Conservation (phyloP, 2,797 vertebrate genomes). For the Esox masquinongy region DNA sequence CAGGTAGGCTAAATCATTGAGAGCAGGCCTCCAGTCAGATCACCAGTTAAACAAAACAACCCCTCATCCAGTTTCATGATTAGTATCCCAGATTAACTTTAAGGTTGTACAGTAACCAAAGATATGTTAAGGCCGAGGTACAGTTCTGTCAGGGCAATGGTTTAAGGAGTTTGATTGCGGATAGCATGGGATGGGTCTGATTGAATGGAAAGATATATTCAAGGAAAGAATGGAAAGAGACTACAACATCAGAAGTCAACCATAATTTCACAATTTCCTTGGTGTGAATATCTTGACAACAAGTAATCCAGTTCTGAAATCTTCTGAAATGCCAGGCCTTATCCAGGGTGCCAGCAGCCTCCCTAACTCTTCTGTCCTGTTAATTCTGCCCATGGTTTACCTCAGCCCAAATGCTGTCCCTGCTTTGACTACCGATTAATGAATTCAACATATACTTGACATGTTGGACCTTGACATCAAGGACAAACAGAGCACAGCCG, state of each 20-base stretch:
- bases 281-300: too few relatives aligned
- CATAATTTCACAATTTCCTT: not conserved
- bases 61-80: not conserved
- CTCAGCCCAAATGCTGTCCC: slow-evolving; percentile 8
- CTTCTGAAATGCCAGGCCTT: too few relatives aligned
- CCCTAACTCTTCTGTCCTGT: not conserved
- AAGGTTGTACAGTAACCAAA: slow-evolving; percentile 9
- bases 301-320: too few relatives aligned
- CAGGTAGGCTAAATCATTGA: slow-evolving; percentile 8
- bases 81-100: not conserved
- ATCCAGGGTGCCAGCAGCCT: not conserved
- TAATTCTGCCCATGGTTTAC: not conserved
- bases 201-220: not conserved
- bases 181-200: not conserved
- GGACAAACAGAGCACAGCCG: slow-evolving; percentile 40
- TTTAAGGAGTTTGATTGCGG: not conserved
- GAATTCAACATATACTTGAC: slow-evolving; percentile 30
- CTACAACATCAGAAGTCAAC: not conserved
- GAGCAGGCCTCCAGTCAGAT: not conserved
- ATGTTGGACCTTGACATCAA: slow-evolving; percentile 51
- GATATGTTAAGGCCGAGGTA: not conserved
- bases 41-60: slow-evolving; percentile 2
- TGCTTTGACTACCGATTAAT: slow-evolving; percentile 31
- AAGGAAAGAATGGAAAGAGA: not conserved
- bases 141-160: not conserved